Conservation (phyloP, 2,113 vertebrate species). For the Rhinopithecus roxellana region DNA sequence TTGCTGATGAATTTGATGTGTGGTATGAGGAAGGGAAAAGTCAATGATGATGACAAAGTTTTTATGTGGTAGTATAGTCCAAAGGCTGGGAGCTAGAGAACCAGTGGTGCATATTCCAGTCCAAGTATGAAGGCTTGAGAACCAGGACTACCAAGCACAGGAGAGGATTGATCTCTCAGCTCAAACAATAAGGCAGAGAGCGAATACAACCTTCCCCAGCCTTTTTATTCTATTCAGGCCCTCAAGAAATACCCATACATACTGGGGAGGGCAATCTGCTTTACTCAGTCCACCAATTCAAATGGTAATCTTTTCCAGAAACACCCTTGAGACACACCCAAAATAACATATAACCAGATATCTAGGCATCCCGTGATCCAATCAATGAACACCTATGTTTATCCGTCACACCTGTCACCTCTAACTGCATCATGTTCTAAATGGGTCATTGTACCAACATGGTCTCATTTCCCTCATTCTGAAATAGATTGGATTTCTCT, state of each 20-base stretch:
- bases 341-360: background rate
- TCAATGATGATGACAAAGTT: background rate
- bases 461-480: background rate
- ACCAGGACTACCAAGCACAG: background rate
- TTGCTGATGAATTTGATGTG: background rate
- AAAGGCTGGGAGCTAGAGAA: background rate
- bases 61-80: background rate
- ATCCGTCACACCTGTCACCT: background rate
- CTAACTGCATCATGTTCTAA: background rate
- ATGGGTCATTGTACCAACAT: background rate
- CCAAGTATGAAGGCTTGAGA: background rate
- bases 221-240: background rate
- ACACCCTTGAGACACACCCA: background rate
- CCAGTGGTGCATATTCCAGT: background rate
- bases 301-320: background rate
- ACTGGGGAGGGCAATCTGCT: background rate
- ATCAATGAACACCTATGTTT: background rate
- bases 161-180: background rate
- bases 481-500: background rate
- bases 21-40: background rate
- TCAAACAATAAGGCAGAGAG: background rate
- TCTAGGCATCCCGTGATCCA: background rate
- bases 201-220: background rate
- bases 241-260: background rate
- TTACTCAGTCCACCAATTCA: background rate